phyloP scores from a whole-genome alignment of 2,113 vertebrate species.

The Penelope pileata region DNA sequence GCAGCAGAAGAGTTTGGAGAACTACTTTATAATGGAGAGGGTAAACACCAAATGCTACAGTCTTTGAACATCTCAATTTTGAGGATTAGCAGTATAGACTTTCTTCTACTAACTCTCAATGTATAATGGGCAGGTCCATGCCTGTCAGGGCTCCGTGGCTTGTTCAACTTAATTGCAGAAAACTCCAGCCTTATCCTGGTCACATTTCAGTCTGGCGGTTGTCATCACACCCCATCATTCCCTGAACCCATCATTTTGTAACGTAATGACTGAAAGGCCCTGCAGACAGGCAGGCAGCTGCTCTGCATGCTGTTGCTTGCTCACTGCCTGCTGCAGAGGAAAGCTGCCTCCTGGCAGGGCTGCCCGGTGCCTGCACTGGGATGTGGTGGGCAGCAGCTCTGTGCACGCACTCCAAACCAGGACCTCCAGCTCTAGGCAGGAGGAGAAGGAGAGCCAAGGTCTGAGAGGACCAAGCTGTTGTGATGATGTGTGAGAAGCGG shows the following conservation, averaged over 20 bases:
- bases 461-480: background rate
- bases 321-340: background rate
- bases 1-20: background rate
- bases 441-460: background rate
- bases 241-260: background rate
- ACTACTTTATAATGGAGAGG: background rate
- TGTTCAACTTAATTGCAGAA: too few relatives aligned
- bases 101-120: too few relatives aligned
- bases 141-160: too few relatives aligned
- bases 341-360: background rate
- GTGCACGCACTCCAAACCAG: background rate
- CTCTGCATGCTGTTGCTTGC: rapidly evolving
- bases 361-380: background rate
- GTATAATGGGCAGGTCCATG: too few relatives aligned
- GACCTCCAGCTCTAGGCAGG: background rate
- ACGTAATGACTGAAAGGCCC: background rate
- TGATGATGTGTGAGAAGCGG: rapidly evolving
- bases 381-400: rapidly evolving
- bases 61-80: background rate
- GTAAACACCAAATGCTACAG: background rate
- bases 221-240: too few relatives aligned
- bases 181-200: too few relatives aligned
- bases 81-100: background rate
- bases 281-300: background rate
- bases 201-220: too few relatives aligned